Evolutionary conservation across 2,113 vertebrate species (phyloP), one percentile per base, ranked within the genome.

Genomic region (Cygnus buccinator): DNA sequence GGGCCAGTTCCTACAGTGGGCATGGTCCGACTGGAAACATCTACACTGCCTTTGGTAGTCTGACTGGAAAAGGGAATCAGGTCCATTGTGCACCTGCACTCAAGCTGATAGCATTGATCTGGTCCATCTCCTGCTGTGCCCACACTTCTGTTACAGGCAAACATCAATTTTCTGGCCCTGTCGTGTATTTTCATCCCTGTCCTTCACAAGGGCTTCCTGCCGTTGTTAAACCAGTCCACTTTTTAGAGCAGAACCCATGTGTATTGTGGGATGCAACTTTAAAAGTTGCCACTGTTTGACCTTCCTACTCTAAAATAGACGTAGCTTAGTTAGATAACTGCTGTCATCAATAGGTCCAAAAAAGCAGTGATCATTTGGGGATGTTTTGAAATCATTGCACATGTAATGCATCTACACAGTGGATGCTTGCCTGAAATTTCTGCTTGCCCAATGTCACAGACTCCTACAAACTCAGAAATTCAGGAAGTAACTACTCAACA

Each of bases 391-490:
- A 72, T 43, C 14, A 33, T 9, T 33, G 19, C 28, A 13, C 46
- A 11, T 78, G 52, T 65, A 48, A 82, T 26, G 14, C 6, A 28
- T 15, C 35, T 48, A 63, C 43, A 11, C 4, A 85, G n/a, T 7
- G 31, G 22, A 83, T 7, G 1, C 15, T 57, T 71, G 61, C 33
- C 72, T 65, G 72, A 77, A 94, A 82, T 57, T 85, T 90, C 48
- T 83, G 13, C 21, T 83, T 85, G 41, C 21, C 71, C 77, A 78
- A 57, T 22, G 41, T 4, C 10, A 33, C 17, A 72, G 50, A 39
- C 26, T 90, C 41, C 73, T 72, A 87, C 75, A 81, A 8, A 35
- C 35, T 61, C 73, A 78, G 70, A 75, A 95, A 93, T 66, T n/a
- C 1, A 5, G 39, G 11, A 81, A 93, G 63, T 41, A 84, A 19